Base-by-base conservation (phyloP, 2,113 vertebrate genomes). In the Barnardius zonarius region DNA sequence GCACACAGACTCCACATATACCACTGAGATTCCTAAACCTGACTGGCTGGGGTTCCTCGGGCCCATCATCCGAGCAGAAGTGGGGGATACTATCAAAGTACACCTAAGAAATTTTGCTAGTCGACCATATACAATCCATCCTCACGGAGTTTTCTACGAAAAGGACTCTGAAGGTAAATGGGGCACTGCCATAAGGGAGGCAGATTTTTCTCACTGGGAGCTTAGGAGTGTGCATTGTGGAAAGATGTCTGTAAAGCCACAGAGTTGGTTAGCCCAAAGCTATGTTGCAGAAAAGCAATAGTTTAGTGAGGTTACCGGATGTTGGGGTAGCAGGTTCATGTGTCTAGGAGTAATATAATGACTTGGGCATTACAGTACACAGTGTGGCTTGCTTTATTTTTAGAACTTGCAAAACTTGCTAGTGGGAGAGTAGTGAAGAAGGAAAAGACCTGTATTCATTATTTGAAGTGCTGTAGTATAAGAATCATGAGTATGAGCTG, bases 1-100 rank as follows among this genome's bases (percentile, higher is more conserved):
- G 78, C 99, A 99, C 95, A 98, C 46, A 0, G 99, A 99, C 70
- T 86, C 95, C 78, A 98, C 97, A 4, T 99, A 98, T 73, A 95
- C 89, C 37, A 96, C 96, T 17, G 98, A 99, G 97, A 55, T 99
- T 67, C 66, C 88, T 19, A 98, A 98, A 59, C 97, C 98, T 7
- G 90, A 61, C 13, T 99, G 99, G 99, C 88, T 99, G 96, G 99
- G 99, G 8, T 99, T 98, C 94, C 95, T 99, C 22, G 99, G 99
- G 12, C 99, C 99, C 6, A 6, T 99, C 91, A 63, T 99, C 70
- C 97, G 96, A 92, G 98, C 98, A 19, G 99, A 99, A 95, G 98
- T 99, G 88, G 98, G 98, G 5, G 99, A 99, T 92, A 97, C 98
- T 11, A 83, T 99, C 66, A 61, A 98, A 41, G 95, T 99, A 7